phyloP scores from a whole-genome alignment of 2,113 vertebrate genomes.

The Lagopus muta region DNA sequence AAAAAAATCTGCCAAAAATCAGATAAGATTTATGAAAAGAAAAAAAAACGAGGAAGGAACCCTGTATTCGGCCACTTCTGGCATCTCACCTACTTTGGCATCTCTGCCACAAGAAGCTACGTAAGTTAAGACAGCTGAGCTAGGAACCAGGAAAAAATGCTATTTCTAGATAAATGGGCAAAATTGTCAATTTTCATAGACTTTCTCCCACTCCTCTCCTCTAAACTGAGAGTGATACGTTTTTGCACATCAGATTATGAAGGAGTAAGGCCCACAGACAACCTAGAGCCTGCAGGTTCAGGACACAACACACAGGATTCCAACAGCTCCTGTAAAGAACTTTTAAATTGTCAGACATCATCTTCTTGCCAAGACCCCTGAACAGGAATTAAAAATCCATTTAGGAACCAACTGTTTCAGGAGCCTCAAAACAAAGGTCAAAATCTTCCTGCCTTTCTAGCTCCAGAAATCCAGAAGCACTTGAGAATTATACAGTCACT shows the following conservation, averaged over 20 bases:
- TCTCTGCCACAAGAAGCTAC: neutral
- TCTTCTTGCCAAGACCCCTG: neutral
- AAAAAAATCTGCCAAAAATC: neutral
- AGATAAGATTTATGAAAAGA: neutral
- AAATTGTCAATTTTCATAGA: neutral
- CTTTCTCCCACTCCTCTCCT: neutral
- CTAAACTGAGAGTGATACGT: neutral
- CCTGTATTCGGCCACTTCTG: neutral
- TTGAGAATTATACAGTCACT: neutral
- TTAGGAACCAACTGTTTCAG: neutral
- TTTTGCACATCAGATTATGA: neutral
- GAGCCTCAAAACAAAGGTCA: neutral
- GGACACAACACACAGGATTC: accelerated
- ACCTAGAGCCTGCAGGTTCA: neutral
- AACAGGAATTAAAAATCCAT: neutral
- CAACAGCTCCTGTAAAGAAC: neutral
- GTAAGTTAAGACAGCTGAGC: neutral
- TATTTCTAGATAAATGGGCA: neutral
- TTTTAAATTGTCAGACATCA: neutral
- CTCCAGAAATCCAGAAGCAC: neutral
- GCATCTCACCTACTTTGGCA: neutral
- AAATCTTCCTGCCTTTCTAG: neutral
- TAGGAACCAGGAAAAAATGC: neutral
- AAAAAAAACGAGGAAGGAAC: neutral
- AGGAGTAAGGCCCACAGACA: neutral